These are phyloP conservation scores for Panagrolaimus sp. DNA, from an alignment of 1,140 invertebrate species.

Conservation along the genomic window DNA sequence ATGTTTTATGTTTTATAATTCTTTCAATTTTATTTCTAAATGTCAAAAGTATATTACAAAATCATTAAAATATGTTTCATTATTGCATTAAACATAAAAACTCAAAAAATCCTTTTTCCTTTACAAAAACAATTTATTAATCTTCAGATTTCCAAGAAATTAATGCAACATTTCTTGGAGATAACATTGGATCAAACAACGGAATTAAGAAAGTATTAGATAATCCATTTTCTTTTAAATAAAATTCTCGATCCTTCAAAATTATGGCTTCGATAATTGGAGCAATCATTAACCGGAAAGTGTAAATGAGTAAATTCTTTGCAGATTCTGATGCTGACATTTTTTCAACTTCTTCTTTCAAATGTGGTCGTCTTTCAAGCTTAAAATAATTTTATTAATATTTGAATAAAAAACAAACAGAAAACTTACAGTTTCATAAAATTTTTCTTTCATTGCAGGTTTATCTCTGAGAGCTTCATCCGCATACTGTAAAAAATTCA, in stretches of 20 bases:
- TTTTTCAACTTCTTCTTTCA: conserved; percentile 23
- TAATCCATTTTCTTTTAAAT: conserved; percentile 33
- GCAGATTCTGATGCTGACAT: conserved; percentile 13
- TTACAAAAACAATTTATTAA: neutral
- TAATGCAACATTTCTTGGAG: conserved; percentile 46
- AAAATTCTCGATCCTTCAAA: conserved; percentile 38
- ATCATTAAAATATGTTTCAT: too few species aligned
- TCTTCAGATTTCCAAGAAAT: conserved; percentile 23
- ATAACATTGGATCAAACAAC: conserved; percentile 41
- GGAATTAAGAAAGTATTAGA: conserved; percentile 21
- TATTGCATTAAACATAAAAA: too few species aligned
- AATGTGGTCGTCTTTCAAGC: neutral
- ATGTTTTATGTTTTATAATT: too few species aligned
- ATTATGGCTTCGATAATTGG: conserved; percentile 47
- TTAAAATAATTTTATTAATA: conserved; percentile 22
- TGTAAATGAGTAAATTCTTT: conserved; percentile 31
- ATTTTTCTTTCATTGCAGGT: conserved; percentile 17
- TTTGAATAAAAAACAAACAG: neutral
- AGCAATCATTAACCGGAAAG: conserved; percentile 41
- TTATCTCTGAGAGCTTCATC: conserved; percentile 23
- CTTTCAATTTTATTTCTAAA: too few species aligned
- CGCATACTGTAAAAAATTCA: conserved; percentile 40
- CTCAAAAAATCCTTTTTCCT: too few species aligned
- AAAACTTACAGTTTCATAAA: conserved; percentile 31
- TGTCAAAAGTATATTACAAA: too few species aligned